These are phyloP conservation scores for Tupaia tana DNA, from an alignment of 2,113 vertebrate species.

Conservation along the genomic window DNA sequence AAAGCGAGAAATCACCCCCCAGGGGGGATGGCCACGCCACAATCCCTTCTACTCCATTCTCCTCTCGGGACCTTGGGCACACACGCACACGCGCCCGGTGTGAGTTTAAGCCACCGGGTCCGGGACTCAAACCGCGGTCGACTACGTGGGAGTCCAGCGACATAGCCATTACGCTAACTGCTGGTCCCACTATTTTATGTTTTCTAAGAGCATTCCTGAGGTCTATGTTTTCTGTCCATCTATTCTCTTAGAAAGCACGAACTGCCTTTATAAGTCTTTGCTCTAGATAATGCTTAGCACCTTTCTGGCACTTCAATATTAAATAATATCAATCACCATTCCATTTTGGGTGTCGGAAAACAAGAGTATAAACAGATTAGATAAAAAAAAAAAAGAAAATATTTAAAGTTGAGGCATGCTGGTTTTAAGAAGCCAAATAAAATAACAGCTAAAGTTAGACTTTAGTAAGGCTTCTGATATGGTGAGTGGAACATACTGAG, in stretches of 20 bases:
- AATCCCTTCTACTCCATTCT: too few species aligned
- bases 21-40: too few species aligned
- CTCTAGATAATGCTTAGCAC: constrained; percentile 23
- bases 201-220: not conserved
- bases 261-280: constrained; percentile 38
- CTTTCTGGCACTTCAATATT: constrained; percentile 49
- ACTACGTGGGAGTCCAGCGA: too few species aligned
- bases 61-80: too few species aligned
- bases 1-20: too few species aligned
- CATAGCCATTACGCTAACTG: too few species aligned
- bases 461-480: constrained; percentile 17
- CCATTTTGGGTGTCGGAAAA: constrained; percentile 58
- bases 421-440: constrained; percentile 51
- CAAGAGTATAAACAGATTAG: not conserved
- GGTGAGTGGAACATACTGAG: not conserved
- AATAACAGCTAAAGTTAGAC: constrained; percentile 25
- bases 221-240: constrained; percentile 18
- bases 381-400: not conserved
- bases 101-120: too few species aligned
- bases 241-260: not conserved
- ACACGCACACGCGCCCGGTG: too few species aligned
- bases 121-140: too few species aligned
- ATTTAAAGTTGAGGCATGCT: constrained; percentile 37
- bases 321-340: constrained; percentile 50
- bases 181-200: not conserved